A percentile compares a stretch with the other conserved stretches of the same genome.
Conservation (phyloP, 2,797 vertebrate genomes). For the Benthosema pterotum region DNA sequence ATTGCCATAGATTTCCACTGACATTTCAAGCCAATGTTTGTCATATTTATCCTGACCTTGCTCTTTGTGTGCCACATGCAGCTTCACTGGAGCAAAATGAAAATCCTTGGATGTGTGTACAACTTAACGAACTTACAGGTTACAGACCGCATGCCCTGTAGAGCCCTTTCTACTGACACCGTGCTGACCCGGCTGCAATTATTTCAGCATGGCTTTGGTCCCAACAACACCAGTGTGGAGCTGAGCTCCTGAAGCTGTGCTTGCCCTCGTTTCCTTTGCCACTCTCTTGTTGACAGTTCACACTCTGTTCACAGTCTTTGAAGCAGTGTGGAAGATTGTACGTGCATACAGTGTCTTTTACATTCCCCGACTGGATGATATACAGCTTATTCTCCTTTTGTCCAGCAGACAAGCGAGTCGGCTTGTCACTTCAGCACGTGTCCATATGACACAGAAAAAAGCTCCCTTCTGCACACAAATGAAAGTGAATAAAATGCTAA, state of each 20-base stretch:
- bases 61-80: constrained; percentile 10
- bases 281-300: constrained; percentile 32
- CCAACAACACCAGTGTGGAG: constrained; percentile 34
- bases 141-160: constrained; percentile 18
- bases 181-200: constrained; percentile 26
- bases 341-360: constrained; percentile 63
- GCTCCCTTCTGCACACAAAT: constrained; percentile 33
- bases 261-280: constrained; percentile 16
- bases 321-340: constrained; percentile 64
- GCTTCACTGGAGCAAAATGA: constrained; percentile 16
- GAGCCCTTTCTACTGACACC: constrained; percentile 8
- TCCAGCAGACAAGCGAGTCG: constrained; percentile 56
- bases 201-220: constrained; percentile 22
- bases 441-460: constrained; percentile 35
- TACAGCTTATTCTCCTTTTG: constrained; percentile 56
- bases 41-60: too few relatives aligned
- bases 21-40: too few relatives aligned
- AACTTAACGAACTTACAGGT: constrained; percentile 31
- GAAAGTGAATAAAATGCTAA: background rate
- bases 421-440: constrained; percentile 45
- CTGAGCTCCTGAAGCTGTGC: constrained; percentile 38
- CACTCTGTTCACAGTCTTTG: constrained; percentile 34
- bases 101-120: constrained; percentile 2
- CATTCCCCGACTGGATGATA: constrained; percentile 56
- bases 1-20: background rate